Evolutionary conservation across 2,113 vertebrate species (phyloP).

Genomic region (Piprites chloris): DNA sequence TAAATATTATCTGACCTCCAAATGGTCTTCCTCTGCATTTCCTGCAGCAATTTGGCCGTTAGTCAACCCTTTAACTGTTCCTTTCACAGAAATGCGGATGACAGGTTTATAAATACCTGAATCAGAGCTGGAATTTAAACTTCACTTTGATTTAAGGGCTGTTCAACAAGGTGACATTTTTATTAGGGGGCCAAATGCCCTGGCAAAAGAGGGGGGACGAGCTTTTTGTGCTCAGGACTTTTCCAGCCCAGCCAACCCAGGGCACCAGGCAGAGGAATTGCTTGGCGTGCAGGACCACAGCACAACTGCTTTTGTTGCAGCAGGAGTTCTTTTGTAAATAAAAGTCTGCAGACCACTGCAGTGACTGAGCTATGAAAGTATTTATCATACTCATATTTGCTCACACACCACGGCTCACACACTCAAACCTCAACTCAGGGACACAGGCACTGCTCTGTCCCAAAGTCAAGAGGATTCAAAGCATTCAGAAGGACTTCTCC

Average conservation of each 20-base stretch:
- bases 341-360: not conserved
- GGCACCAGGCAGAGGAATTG: not conserved
- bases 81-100: constrained; percentile 28
- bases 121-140: not conserved
- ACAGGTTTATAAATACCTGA: constrained; percentile 52
- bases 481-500: not conserved
- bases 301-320: not conserved
- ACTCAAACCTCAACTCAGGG: not conserved
- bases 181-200: not conserved
- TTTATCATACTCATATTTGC: not conserved
- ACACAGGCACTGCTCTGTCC: not conserved
- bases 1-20: constrained; percentile 30
- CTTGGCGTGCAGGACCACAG: not conserved
- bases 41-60: constrained; percentile 31
- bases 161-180: not conserved
- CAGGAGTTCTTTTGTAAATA: not conserved
- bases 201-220: not conserved
- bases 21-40: constrained; percentile 37
- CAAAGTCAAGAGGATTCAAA: not conserved
- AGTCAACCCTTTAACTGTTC: not conserved
- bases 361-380: not conserved
- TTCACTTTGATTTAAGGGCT: not conserved
- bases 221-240: rapidly evolving
- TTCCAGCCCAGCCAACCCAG: not conserved
- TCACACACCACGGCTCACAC: not conserved